These are phyloP conservation scores for Phataginus tricuspis DNA, from an alignment of 2,797 vertebrate genomes.

Conservation along the genomic window DNA sequence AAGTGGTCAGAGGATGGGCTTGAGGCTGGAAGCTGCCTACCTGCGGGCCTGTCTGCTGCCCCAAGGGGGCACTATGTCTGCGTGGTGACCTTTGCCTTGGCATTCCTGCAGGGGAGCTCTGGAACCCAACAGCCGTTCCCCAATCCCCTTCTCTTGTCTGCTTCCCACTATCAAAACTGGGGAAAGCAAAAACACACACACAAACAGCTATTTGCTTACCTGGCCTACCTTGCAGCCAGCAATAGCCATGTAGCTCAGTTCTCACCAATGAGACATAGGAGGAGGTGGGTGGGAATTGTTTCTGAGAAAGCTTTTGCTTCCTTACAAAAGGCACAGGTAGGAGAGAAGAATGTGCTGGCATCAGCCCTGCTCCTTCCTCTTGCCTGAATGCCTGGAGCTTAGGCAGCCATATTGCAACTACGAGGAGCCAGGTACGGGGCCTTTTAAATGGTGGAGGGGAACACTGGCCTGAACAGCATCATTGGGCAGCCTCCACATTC, in stretches of 20 bases:
- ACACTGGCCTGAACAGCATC: not conserved
- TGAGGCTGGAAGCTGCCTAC: not conserved
- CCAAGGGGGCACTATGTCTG: not conserved
- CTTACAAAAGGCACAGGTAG: not conserved
- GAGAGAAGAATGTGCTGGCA: not conserved
- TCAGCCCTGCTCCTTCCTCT: not conserved
- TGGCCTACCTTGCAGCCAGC: not conserved
- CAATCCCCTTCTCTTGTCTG: not conserved
- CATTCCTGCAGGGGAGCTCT: not conserved
- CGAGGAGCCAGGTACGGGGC: not conserved
- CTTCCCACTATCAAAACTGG: not conserved
- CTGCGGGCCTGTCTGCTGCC: not conserved
- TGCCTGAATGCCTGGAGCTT: not conserved
- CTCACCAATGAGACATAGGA: not conserved
- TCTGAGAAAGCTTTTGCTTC: not conserved
- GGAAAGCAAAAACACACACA: not conserved
- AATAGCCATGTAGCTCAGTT: not conserved
- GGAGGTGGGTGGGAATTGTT: not conserved
- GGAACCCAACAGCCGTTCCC: not conserved
- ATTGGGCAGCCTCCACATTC: not conserved
- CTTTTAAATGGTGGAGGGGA: not conserved
- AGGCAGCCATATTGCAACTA: fast-evolving
- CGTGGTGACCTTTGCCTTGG: no score
- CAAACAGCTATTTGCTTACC: not conserved
- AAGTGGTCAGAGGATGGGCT: no score